phyloP scores from a whole-genome alignment of 37 sponge, comb jelly and placozoan species.

The Eunapius fragilis region DNA sequence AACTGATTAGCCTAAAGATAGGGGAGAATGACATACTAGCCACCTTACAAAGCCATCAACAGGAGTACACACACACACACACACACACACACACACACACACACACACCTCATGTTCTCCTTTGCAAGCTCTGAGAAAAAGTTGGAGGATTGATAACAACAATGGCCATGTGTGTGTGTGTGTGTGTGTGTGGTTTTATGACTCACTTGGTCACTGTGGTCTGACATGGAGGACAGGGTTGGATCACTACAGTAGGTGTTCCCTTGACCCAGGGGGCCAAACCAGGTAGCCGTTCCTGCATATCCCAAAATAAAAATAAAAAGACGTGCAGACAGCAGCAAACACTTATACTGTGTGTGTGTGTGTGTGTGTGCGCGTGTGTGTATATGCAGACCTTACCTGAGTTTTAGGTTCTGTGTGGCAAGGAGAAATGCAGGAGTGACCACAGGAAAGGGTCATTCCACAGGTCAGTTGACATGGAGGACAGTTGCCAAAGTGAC shows the following conservation, averaged over 20 bases:
- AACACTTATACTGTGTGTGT: not conserved
- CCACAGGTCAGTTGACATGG: slow-evolving; percentile 74
- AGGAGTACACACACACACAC: too few species aligned
- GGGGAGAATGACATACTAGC: not conserved
- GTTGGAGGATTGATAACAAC: too few species aligned
- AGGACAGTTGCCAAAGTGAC: slow-evolving; percentile 84
- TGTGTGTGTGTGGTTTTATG: too few species aligned
- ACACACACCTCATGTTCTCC: slow-evolving; percentile 1
- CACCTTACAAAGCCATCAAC: too few species aligned
- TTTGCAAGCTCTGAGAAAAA: too few species aligned
- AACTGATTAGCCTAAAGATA: slow-evolving; percentile 7
- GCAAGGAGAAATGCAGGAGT: slow-evolving; percentile 53
- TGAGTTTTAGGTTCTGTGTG: slow-evolving; percentile 59
- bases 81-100: too few species aligned
- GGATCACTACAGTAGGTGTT: slow-evolving; percentile 20
- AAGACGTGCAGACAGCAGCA: not conserved
- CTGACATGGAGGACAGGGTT: slow-evolving; percentile 75
- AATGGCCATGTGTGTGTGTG: too few species aligned
- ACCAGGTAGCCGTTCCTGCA: slow-evolving; percentile 29
- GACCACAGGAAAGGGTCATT: slow-evolving; percentile 69
- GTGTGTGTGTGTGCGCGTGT: not conserved
- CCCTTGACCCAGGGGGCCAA: slow-evolving; percentile 65
- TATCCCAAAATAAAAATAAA: not conserved
- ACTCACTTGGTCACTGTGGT: slow-evolving; percentile 46
- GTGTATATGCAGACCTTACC: not conserved